Percentiles rank a stretch among this genome's conserved stretches.
Evolutionary conservation across 2,113 vertebrate genomes (phyloP).

Genomic region (Charadrius vociferus): DNA sequence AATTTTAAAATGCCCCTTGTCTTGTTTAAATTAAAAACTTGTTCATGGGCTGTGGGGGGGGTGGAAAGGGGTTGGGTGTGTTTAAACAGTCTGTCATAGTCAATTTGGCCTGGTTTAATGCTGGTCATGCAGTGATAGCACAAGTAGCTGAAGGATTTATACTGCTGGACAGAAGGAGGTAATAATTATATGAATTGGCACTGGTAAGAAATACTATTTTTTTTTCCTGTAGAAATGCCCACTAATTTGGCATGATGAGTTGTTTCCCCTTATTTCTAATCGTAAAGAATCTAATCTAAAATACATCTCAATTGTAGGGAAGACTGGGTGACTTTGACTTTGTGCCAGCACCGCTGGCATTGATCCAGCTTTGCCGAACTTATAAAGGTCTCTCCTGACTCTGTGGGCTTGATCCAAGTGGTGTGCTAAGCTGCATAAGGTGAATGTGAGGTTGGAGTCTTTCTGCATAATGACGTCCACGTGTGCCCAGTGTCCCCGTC

Average conservation of each 20-base stretch:
- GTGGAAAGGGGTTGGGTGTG: background rate
- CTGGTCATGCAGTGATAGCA: slow-evolving; percentile 53
- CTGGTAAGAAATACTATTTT: background rate
- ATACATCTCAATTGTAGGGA: background rate
- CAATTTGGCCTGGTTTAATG: slow-evolving; percentile 46
- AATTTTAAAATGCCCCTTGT: slow-evolving; percentile 68
- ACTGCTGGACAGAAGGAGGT: slow-evolving; percentile 66
- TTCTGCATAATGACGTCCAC: background rate
- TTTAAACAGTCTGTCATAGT: slow-evolving; percentile 24
- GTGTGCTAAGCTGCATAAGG: background rate
- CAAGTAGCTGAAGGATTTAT: background rate
- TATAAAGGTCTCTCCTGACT: background rate
- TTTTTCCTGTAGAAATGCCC: background rate
- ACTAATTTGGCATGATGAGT: background rate
- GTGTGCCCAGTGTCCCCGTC: background rate
- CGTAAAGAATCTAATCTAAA: background rate
- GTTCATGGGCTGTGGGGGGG: background rate
- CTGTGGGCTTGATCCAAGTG: rapidly evolving
- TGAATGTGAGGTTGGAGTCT: background rate
- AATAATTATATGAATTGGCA: background rate
- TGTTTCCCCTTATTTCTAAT: background rate
- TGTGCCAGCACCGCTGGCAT: background rate
- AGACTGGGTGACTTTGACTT: background rate
- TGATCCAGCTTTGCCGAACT: background rate
- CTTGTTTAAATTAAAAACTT: slow-evolving; percentile 47